These are phyloP conservation scores for Margaritifera margaritifera DNA, from an alignment of 2,888 invertebrate genomes.

Conservation along the genomic window DNA sequence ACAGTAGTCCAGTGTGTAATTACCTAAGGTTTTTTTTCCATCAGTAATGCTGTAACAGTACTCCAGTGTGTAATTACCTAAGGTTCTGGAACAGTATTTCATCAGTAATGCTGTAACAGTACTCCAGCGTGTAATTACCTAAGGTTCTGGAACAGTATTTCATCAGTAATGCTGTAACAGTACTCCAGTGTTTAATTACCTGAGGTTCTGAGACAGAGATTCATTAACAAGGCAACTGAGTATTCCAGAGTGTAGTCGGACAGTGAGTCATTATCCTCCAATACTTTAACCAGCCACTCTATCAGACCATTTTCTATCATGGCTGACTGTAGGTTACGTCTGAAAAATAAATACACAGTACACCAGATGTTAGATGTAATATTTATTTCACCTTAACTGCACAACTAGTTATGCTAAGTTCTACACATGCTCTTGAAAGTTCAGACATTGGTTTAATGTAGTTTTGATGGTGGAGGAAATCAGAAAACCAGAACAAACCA, in stretches of 20 bases:
- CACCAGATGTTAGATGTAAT: not conserved
- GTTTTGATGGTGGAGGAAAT: no score
- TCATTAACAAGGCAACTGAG: constrained; percentile 81
- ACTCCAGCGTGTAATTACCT: constrained; percentile 62
- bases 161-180: no score
- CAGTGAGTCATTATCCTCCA: constrained; percentile 74
- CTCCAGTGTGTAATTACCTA: constrained; percentile 73
- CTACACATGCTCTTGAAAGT: no score
- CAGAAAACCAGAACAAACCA: no score
- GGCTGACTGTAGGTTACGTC: constrained; percentile 76
- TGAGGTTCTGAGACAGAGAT: constrained; percentile 78
- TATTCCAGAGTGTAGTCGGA: constrained; percentile 79
- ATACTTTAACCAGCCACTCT: constrained; percentile 78
- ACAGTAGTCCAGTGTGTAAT: no score
- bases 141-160: no score
- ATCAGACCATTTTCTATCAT: constrained; percentile 80
- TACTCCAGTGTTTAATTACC: constrained; percentile 62
- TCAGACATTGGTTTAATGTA: no score
- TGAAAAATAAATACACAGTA: constrained; percentile 43
- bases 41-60: no score
- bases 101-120: no score
- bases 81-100: no score
- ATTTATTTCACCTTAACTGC: no score
- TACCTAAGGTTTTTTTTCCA: constrained; percentile 76
- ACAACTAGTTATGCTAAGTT: no score